These are phyloP conservation scores for Matsumurasca onukii DNA, from an alignment of 1,140 invertebrate genomes.

Conservation along the genomic window DNA sequence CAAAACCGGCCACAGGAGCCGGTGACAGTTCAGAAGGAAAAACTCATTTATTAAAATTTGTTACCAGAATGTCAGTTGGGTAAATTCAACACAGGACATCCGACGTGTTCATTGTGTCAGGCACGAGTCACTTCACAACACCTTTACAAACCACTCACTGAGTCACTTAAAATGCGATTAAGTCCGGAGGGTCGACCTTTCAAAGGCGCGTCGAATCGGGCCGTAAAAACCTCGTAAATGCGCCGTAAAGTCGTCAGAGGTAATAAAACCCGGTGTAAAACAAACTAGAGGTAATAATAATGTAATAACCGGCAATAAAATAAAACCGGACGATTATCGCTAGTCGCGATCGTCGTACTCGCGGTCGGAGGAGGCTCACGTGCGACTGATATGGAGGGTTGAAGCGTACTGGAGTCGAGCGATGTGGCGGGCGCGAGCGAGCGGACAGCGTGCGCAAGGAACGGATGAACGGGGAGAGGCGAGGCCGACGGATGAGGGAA, in stretches of 20 bases:
- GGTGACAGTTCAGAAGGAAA: conserved; percentile 25
- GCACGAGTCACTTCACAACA: background rate
- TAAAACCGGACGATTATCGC: conserved; percentile 28
- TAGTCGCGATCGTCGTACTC: conserved; percentile 12
- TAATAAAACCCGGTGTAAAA: background rate
- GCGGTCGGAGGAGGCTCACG: conserved; percentile 14
- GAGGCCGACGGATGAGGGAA: conserved; percentile 27
- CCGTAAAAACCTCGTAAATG: conserved; percentile 16
- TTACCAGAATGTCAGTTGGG: too few species aligned
- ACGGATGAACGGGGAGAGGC: conserved; percentile 29
- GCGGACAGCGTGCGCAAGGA: conserved; percentile 20
- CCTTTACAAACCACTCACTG: background rate
- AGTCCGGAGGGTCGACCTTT: background rate
- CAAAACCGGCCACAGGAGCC: conserved; percentile 17
- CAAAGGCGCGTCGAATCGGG: background rate
- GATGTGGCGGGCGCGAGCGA: conserved; percentile 22
- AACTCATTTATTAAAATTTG: too few species aligned
- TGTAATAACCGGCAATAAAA: conserved; percentile 24
- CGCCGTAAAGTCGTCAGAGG: background rate
- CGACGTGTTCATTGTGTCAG: background rate
- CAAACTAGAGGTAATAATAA: background rate
- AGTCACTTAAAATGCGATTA: conserved; percentile 17
- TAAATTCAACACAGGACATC: background rate
- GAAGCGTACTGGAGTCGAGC: conserved; percentile 22
- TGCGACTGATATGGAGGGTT: conserved; percentile 18